Evolutionary conservation across 1,140 invertebrate species (phyloP).

Genomic region (Chelonus insularis): DNA sequence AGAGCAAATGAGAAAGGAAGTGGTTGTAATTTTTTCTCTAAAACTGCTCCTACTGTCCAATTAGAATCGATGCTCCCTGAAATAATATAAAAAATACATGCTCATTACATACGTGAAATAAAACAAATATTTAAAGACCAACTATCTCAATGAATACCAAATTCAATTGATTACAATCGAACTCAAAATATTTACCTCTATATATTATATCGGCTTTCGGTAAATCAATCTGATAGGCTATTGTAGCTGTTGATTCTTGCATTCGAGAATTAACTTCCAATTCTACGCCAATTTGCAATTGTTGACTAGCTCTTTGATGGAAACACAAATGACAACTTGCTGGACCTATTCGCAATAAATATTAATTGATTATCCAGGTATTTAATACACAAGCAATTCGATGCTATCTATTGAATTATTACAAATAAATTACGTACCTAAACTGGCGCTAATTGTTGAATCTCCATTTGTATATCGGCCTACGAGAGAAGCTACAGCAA

Average conservation of each 20-base stretch:
- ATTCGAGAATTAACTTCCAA: slow-evolving; percentile 84
- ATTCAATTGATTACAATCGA: no score
- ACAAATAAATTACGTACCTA: slow-evolving; percentile 37
- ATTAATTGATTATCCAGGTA: neutral
- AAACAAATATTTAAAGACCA: no score
- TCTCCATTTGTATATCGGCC: slow-evolving; percentile 67
- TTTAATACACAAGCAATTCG: neutral
- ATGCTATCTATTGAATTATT: neutral
- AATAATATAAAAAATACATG: slow-evolving; percentile 43
- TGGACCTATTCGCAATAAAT: slow-evolving; percentile 59
- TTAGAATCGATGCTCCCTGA: slow-evolving; percentile 91
- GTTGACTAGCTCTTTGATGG: slow-evolving; percentile 92
- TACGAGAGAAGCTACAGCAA: slow-evolving; percentile 84
- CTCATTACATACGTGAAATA: no score
- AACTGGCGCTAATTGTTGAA: slow-evolving; percentile 49
- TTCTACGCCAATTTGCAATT: slow-evolving; percentile 84
- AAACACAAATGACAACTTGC: slow-evolving; percentile 87
- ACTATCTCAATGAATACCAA: no score
- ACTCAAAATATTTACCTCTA: slow-evolving; percentile 68
- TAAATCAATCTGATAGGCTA: slow-evolving; percentile 96
- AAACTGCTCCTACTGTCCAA: slow-evolving; percentile 90
- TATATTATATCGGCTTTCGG: slow-evolving; percentile 94
- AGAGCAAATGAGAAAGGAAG: slow-evolving; percentile 92
- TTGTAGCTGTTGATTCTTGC: slow-evolving; percentile 87
- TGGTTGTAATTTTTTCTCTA: slow-evolving; percentile 91